Conservation (phyloP, 2,888 invertebrate genomes). For the Syrphus vitripennis region DNA sequence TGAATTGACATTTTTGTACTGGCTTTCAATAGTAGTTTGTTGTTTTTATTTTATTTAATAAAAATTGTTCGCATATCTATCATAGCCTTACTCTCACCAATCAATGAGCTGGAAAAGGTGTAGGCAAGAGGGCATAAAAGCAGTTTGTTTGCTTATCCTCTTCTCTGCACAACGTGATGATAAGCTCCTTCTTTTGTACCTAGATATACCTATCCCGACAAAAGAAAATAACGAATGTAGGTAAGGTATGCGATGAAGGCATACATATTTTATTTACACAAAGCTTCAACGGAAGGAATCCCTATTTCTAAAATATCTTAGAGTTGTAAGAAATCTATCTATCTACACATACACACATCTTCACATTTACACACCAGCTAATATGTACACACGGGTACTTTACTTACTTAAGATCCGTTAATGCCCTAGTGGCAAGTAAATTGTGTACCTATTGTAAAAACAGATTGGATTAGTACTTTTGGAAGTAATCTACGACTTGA, state of each 20-base stretch:
- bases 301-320: not conserved
- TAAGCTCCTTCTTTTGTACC: not conserved
- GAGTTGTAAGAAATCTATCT: not conserved
- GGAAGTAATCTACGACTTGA: not conserved
- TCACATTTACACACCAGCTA: not conserved
- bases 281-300: not conserved
- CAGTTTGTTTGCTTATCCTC: not conserved
- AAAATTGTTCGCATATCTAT: not conserved
- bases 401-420: conserved; percentile 4
- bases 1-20: not conserved
- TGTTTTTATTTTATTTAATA: not conserved
- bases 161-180: not conserved
- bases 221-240: not conserved
- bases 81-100: not conserved
- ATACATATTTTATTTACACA: not conserved
- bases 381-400: not conserved
- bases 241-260: not conserved
- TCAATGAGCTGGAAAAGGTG: not conserved
- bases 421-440: not conserved
- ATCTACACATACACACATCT: no score
- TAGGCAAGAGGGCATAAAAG: not conserved
- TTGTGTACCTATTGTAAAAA: conserved; percentile 4
- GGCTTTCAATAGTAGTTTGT: not conserved
- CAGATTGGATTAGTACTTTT: not conserved
- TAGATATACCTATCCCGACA: not conserved